Conservation (phyloP, 1,140 invertebrate species). For the Lordiphosa collinella region DNA sequence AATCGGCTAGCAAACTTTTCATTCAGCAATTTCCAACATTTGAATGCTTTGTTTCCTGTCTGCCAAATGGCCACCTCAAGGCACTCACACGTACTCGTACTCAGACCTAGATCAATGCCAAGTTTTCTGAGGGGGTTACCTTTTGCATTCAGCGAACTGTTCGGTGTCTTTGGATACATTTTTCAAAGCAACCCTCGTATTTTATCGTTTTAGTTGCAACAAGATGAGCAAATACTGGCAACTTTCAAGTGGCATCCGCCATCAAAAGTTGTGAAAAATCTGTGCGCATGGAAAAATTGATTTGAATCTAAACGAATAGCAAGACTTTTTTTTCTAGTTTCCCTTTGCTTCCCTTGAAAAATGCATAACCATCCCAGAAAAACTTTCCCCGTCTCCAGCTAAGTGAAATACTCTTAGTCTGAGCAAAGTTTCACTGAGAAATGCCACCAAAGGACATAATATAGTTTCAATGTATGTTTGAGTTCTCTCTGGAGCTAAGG, state of each 20-base stretch:
- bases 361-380: conserved; percentile 32
- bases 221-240: conserved; percentile 27
- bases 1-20: conserved; percentile 2
- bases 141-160: too few species aligned
- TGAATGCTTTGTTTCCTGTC: conserved; percentile 37
- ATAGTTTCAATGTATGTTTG: conserved; percentile 36
- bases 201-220: conserved; percentile 18
- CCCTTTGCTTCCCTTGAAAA: conserved; percentile 5
- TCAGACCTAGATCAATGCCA: too few species aligned
- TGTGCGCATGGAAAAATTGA: conserved; percentile 39
- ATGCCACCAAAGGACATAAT: conserved; percentile 55
- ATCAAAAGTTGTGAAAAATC: conserved; percentile 53
- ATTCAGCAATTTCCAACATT: conserved; percentile 39
- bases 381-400: conserved; percentile 8
- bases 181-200: conserved; percentile 23
- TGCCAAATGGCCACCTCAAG: not conserved
- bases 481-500: conserved; percentile 42
- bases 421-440: conserved; percentile 45
- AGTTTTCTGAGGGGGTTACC: too few species aligned
- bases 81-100: too few species aligned
- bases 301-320: conserved; percentile 38
- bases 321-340: too few species aligned
- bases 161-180: not conserved
- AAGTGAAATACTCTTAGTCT: conserved; percentile 24
- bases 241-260: conserved; percentile 37